Evolutionary conservation across 2,113 vertebrate genomes (phyloP).

Genomic region (Chloropsis hardwickii): DNA sequence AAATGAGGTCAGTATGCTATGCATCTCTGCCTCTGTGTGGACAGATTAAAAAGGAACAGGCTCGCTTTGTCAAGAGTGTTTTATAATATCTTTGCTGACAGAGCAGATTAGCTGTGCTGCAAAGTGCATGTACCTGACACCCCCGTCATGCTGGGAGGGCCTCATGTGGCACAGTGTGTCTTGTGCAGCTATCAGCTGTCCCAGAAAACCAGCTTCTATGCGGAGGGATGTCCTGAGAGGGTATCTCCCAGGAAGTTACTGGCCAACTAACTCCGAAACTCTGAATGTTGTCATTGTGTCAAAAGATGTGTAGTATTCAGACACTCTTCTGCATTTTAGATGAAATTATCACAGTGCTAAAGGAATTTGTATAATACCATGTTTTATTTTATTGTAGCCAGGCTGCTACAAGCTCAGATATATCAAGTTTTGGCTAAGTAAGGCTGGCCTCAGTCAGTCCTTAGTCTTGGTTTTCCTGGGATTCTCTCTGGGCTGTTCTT

Average conservation of each 20-base stretch:
- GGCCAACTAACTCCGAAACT: neutral
- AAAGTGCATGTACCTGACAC: neutral
- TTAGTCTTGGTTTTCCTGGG: neutral
- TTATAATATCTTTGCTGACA: neutral
- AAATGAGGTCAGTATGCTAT: neutral
- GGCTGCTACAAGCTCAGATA: neutral
- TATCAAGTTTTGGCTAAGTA: neutral
- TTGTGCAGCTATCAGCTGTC: neutral
- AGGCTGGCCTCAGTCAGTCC: neutral
- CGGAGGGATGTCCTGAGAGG: neutral
- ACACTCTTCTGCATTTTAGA: neutral
- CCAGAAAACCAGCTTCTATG: neutral
- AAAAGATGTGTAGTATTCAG: neutral
- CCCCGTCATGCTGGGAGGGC: accelerated
- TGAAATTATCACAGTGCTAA: neutral
- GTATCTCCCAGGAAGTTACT: neutral
- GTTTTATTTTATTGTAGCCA: neutral
- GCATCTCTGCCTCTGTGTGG: neutral
- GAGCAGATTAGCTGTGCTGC: neutral
- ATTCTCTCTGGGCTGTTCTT: neutral
- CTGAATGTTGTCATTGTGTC: neutral
- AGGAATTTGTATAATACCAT: neutral
- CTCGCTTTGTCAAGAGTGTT: neutral
- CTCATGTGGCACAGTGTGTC: accelerated
- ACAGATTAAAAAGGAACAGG: neutral